Conservation (phyloP, 2,113 vertebrate species). For the Turnix velox region DNA sequence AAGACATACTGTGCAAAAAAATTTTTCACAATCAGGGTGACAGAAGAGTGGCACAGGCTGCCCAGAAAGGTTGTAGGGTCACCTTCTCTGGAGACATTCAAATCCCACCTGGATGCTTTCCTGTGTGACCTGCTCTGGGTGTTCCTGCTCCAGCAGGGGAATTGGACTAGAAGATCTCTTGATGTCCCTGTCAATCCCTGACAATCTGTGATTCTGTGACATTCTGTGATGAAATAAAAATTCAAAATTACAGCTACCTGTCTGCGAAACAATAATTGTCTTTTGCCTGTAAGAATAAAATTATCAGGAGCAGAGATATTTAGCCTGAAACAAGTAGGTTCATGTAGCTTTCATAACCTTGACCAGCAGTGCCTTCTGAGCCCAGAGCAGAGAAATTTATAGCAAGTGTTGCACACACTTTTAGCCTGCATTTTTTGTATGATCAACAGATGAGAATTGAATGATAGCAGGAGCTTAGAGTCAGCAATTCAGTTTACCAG, state of each 20-base stretch:
- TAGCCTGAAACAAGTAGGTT: background rate
- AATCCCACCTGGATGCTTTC: too few relatives aligned
- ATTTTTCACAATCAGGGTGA: too few relatives aligned
- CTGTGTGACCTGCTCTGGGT: too few relatives aligned
- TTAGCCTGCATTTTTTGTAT: slow-evolving; percentile 7
- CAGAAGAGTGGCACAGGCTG: too few relatives aligned
- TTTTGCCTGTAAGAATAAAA: background rate
- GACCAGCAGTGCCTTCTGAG: background rate
- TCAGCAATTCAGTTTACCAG: slow-evolving; percentile 66
- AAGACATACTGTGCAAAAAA: too few relatives aligned
- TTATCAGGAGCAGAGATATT: background rate
- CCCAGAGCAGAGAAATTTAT: slow-evolving; percentile 23
- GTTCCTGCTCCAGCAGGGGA: too few relatives aligned
- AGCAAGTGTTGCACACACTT: background rate
- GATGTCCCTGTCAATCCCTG: too few relatives aligned
- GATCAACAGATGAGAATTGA: slow-evolving; percentile 67
- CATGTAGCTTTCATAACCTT: background rate
- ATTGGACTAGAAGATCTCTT: too few relatives aligned
- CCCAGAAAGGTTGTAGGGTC: too few relatives aligned
- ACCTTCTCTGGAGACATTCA: too few relatives aligned
- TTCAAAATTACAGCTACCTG: background rate
- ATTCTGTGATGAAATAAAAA: background rate
- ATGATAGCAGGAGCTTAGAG: slow-evolving; percentile 54
- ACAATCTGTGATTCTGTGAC: too few relatives aligned
- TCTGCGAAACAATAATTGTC: background rate